phyloP scores from a whole-genome alignment of 2,888 invertebrate genomes.

The Lutraria lutraria region DNA sequence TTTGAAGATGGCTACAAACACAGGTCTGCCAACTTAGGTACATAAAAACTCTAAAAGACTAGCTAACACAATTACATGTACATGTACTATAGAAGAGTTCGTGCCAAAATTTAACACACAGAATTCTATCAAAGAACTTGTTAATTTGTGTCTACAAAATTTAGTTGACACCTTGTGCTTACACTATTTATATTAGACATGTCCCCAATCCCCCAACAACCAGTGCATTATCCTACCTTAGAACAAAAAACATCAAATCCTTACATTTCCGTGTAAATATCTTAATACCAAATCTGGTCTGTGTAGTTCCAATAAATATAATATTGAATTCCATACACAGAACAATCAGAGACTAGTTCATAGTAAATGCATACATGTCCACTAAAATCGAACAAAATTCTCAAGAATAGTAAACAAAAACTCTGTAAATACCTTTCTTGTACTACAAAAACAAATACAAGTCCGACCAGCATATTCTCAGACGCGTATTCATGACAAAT shows the following conservation, averaged over 20 bases:
- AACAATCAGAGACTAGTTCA: neutral
- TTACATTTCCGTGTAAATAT: neutral
- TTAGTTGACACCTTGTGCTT: too few relatives aligned
- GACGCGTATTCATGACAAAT: neutral
- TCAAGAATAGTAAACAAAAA: neutral
- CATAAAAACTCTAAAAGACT: too few relatives aligned
- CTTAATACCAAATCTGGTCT: neutral
- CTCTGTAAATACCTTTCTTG: constrained; percentile 21
- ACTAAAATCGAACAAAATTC: neutral
- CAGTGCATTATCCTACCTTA: too few relatives aligned
- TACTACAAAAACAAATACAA: constrained; percentile 15
- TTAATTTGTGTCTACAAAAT: too few relatives aligned
- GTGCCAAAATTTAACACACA: too few relatives aligned
- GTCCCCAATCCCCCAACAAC: too few relatives aligned
- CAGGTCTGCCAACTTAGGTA: too few relatives aligned
- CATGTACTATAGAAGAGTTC: too few relatives aligned
- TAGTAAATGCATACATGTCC: neutral
- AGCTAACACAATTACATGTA: too few relatives aligned
- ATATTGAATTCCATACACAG: neutral
- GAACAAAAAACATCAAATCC: neutral
- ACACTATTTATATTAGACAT: too few relatives aligned
- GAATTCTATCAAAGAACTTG: too few relatives aligned
- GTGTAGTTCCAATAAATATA: neutral
- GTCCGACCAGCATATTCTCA: constrained; percentile 10
- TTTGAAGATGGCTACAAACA: too few relatives aligned